These are phyloP conservation scores for Eulemur rufifrons DNA, from an alignment of 2,113 vertebrate species.

Conservation along the genomic window DNA sequence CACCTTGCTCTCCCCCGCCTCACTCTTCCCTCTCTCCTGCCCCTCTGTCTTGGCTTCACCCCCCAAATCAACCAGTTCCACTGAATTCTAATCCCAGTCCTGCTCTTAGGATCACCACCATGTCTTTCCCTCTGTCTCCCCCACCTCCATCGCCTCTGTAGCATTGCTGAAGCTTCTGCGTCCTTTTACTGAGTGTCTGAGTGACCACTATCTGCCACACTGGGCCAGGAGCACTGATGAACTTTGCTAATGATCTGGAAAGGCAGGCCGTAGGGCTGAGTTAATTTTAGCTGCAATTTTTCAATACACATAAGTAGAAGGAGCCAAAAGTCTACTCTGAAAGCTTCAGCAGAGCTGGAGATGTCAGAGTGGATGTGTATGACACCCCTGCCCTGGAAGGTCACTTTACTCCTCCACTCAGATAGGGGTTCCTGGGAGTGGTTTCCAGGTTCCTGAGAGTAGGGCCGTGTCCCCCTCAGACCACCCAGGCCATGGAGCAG, in stretches of 20 bases:
- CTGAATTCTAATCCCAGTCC: background rate
- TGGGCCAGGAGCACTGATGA: slow-evolving; percentile 43
- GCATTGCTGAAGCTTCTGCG: background rate
- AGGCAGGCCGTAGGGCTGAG: background rate
- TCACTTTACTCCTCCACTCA: background rate
- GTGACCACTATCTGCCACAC: background rate
- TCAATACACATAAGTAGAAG: slow-evolving; percentile 54
- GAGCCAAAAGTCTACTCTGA: slow-evolving; percentile 57
- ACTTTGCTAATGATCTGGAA: slow-evolving; percentile 71
- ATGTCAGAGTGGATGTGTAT: background rate
- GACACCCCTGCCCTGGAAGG: background rate
- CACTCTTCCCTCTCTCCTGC: background rate
- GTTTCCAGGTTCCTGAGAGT: background rate
- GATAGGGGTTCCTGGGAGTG: background rate
- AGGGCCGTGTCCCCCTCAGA: background rate
- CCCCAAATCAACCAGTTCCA: background rate
- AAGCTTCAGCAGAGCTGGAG: background rate
- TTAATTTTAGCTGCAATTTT: slow-evolving; percentile 72
- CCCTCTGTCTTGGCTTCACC: background rate
- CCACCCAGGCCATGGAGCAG: background rate
- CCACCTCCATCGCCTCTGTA: background rate
- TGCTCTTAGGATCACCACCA: background rate
- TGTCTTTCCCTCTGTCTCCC: background rate
- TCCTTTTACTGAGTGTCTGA: background rate
- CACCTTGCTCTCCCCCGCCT: background rate